Evolutionary conservation across 2,888 invertebrate genomes (phyloP).

Genomic region (Unio delphinus): DNA sequence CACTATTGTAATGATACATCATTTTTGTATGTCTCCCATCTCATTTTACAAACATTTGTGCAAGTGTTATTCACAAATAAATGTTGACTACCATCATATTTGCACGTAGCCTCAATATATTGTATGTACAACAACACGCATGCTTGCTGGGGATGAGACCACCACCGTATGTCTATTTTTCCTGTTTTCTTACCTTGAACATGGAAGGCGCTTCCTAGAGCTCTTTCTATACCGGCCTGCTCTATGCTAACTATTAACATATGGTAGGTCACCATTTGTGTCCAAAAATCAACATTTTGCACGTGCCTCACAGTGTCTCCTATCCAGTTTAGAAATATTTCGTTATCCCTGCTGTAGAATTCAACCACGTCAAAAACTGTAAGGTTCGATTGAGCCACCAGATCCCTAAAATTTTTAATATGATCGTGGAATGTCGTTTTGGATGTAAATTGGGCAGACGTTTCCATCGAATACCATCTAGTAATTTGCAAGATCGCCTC

Average conservation of each 20-base stretch:
- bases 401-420: slow-evolving; percentile 5
- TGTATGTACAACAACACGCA: too few species aligned
- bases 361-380: slow-evolving; percentile 26
- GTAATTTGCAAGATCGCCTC: slow-evolving; percentile 14
- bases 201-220: slow-evolving; percentile 50
- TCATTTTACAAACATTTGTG: too few species aligned
- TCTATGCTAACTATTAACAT: slow-evolving; percentile 54
- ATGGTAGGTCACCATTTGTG: slow-evolving; percentile 48
- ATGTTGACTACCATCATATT: too few species aligned
- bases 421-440: not conserved
- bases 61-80: too few species aligned
- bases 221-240: slow-evolving; percentile 54
- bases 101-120: too few species aligned
- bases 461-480: slow-evolving; percentile 13
- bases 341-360: slow-evolving; percentile 46
- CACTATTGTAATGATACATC: too few species aligned
- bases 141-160: too few species aligned
- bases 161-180: not conserved
- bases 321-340: slow-evolving; percentile 40
- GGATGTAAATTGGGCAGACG: slow-evolving; percentile 9
- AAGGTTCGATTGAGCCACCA: slow-evolving; percentile 13
- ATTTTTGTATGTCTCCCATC: too few species aligned
- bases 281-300: slow-evolving; percentile 38
- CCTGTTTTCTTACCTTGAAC: slow-evolving; percentile 43
- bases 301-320: slow-evolving; percentile 34